Conservation (phyloP, 2,797 vertebrate species). For the Anas bahamensis region DNA sequence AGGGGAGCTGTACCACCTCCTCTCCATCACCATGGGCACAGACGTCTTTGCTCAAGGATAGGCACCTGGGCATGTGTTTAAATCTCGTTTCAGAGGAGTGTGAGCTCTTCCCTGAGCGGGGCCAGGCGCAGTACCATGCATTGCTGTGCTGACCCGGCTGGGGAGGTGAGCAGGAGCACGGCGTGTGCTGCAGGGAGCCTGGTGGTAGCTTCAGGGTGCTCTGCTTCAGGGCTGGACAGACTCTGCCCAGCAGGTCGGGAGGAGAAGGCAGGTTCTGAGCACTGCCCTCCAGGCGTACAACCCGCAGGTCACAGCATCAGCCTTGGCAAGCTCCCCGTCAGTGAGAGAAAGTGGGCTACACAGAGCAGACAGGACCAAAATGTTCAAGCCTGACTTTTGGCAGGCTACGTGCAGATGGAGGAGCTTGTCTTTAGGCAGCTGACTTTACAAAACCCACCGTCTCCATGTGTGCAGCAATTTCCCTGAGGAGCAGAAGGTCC, state of each 20-base stretch:
- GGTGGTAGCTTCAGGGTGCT: not conserved
- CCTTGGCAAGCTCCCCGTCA: not conserved
- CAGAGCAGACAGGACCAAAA: not conserved
- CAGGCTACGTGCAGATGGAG: fast-evolving
- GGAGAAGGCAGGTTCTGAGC: not conserved
- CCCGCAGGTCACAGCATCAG: not conserved
- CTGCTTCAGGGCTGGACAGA: not conserved
- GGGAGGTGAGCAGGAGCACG: not conserved
- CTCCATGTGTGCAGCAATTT: not conserved
- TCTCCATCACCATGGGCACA: fast-evolving
- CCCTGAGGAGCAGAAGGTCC: not conserved
- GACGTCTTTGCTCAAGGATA: not conserved
- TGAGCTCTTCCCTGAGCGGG: not conserved
- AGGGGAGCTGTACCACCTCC: not conserved
- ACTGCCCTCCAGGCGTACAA: not conserved
- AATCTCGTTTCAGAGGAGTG: not conserved
- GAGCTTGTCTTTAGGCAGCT: not conserved
- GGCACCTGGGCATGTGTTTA: not conserved
- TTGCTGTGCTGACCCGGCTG: not conserved
- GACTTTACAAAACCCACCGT: fast-evolving
- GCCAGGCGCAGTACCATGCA: not conserved
- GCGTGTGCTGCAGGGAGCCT: not conserved
- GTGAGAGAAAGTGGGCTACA: not conserved
- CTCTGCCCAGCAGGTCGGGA: constrained; percentile 46
- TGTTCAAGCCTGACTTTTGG: not conserved